phyloP scores from a whole-genome alignment of 1,140 invertebrate genomes.

The Caerostris extrusa region DNA sequence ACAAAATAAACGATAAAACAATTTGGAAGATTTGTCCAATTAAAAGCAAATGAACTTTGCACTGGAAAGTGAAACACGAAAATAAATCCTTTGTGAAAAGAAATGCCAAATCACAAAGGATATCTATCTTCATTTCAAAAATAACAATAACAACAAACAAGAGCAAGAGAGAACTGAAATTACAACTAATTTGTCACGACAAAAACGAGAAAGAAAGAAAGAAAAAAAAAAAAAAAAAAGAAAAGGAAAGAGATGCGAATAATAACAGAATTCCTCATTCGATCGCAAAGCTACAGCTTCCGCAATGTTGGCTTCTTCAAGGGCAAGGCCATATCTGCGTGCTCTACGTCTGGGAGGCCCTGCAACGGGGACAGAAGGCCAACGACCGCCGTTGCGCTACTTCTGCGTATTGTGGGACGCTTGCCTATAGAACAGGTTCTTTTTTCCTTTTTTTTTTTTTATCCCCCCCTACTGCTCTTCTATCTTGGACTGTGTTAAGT shows the following conservation, averaged over 20 bases:
- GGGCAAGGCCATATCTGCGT: slow-evolving; percentile 71
- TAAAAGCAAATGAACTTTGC: background rate
- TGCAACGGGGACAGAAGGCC: slow-evolving; percentile 65
- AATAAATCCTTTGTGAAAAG: background rate
- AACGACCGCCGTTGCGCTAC: slow-evolving; percentile 65
- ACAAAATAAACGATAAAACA: too few species aligned
- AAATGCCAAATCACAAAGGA: background rate
- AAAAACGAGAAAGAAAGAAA: background rate
- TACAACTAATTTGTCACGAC: slow-evolving; percentile 32
- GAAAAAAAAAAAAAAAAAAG: too few species aligned
- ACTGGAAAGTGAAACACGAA: background rate
- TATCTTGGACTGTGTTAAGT: background rate
- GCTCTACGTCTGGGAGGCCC: slow-evolving; percentile 39
- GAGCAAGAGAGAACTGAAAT: background rate
- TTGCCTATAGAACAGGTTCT: slow-evolving; percentile 28
- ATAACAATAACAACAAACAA: background rate
- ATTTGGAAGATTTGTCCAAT: too few species aligned
- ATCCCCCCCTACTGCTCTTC: background rate
- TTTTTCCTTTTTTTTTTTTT: background rate
- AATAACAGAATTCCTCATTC: slow-evolving; percentile 33
- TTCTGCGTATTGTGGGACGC: slow-evolving; percentile 57
- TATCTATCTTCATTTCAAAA: background rate
- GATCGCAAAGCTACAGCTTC: slow-evolving; percentile 45
- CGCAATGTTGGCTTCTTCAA: slow-evolving; percentile 60
- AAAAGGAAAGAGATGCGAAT: background rate